Conservation (phyloP, 2,797 vertebrate genomes). For the Pangasius larnaudii region DNA sequence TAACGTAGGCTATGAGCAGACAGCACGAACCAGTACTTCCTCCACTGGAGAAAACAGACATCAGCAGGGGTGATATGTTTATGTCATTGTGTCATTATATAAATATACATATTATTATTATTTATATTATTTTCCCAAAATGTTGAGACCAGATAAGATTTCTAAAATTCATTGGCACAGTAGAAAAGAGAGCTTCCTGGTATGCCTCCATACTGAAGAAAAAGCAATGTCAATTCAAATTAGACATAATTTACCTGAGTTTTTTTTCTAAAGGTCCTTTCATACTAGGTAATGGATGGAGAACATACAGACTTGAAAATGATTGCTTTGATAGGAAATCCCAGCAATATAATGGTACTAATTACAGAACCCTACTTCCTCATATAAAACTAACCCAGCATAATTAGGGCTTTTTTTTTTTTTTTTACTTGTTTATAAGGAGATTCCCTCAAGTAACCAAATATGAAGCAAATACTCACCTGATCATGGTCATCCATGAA, state of each 20-base stretch:
- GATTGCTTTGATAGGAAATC: not conserved
- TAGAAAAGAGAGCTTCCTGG: too few relatives aligned
- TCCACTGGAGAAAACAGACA: constrained; percentile 68
- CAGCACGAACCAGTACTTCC: constrained; percentile 76
- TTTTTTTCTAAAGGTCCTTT: not conserved
- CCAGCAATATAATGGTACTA: not conserved
- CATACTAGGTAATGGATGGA: not conserved
- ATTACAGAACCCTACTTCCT: not conserved
- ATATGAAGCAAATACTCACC: constrained; percentile 59
- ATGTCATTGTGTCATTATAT: not conserved
- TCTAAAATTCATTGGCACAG: not conserved
- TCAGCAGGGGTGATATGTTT: not conserved
- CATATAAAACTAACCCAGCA: not conserved
- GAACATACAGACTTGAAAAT: not conserved
- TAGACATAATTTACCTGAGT: not conserved
- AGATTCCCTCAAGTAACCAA: not conserved
- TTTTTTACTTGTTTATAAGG: not conserved
- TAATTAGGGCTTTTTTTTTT: not conserved
- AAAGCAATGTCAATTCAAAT: too few relatives aligned
- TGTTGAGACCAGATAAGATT: not conserved
- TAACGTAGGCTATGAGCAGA: constrained; percentile 70
- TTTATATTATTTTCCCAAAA: not conserved
- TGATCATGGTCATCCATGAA: constrained; percentile 67
- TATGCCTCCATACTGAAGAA: too few relatives aligned
- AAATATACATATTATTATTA: not conserved